Percentiles rank a stretch among this genome's conserved stretches.
These are phyloP conservation scores for Gyrodactylus salaris DNA, from an alignment of 1,140 invertebrate genomes.

Conservation along the genomic window DNA sequence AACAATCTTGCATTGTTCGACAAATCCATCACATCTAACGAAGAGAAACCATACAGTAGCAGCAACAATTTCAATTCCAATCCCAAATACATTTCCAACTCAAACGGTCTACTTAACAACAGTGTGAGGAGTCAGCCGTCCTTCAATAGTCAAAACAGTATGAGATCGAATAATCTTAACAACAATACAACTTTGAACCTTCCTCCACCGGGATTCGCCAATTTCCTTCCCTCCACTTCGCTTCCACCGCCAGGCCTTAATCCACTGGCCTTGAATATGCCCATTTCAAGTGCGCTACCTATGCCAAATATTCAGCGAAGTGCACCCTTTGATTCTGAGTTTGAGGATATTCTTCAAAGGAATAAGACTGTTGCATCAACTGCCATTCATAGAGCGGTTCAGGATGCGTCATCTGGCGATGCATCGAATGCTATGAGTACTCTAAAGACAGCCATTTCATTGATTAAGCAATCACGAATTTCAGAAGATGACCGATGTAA, in stretches of 20 bases:
- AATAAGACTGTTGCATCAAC: slow-evolving; percentile 83
- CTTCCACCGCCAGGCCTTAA: background rate
- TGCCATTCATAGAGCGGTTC: slow-evolving; percentile 72
- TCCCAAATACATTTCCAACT: background rate
- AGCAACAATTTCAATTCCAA: background rate
- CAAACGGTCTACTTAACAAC: background rate
- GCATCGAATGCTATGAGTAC: slow-evolving; percentile 42
- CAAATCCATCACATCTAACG: slow-evolving; percentile 13
- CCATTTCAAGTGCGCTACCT: background rate
- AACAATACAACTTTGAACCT: background rate
- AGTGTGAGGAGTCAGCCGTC: background rate
- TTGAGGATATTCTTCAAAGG: slow-evolving; percentile 83
- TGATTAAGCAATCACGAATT: slow-evolving; percentile 92
- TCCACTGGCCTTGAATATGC: background rate
- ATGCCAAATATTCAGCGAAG: background rate
- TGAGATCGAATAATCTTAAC: background rate
- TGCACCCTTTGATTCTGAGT: slow-evolving; percentile 42
- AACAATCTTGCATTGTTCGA: slow-evolving; percentile 38
- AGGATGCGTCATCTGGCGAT: slow-evolving; percentile 51
- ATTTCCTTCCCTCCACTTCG: background rate
- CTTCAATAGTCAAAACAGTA: background rate
- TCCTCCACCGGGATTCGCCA: background rate
- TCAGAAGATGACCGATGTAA: slow-evolving; percentile 68
- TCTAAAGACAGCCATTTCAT: slow-evolving; percentile 73
- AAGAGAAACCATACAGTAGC: background rate